Evolutionary conservation across 2,113 vertebrate genomes (phyloP).

Genomic region (Oryzias curvinotus): DNA sequence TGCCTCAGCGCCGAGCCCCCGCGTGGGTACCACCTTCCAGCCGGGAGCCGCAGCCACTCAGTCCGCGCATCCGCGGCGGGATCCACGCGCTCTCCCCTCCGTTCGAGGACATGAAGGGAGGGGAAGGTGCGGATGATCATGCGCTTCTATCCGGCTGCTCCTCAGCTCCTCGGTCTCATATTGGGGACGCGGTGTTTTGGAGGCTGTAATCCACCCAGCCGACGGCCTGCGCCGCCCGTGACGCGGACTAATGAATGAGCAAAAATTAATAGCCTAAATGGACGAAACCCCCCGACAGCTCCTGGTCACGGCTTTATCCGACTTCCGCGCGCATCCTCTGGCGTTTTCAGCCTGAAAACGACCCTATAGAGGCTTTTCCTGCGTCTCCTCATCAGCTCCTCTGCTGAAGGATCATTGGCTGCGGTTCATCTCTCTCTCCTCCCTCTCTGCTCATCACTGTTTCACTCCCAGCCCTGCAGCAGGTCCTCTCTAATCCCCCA

Average conservation of each 20-base stretch:
- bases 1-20: conserved; percentile 73
- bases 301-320: conserved; percentile 32
- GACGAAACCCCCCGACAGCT: conserved; percentile 40
- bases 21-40: conserved; percentile 44
- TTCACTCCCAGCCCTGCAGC: conserved; percentile 28
- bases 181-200: conserved; percentile 9
- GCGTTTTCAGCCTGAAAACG: conserved; percentile 15
- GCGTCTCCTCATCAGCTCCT: conserved; percentile 43
- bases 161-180: conserved; percentile 21
- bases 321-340: conserved; percentile 35
- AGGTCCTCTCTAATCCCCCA: conserved; percentile 27
- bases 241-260: conserved; percentile 24
- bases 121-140: conserved; percentile 15
- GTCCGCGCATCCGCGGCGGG: conserved; percentile 50
- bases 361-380: conserved; percentile 28
- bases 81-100: conserved; percentile 33
- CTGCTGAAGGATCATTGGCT: conserved; percentile 47
- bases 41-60: conserved; percentile 32
- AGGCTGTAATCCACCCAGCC: neutral
- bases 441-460: conserved; percentile 16
- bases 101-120: conserved; percentile 53
- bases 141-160: conserved; percentile 28
- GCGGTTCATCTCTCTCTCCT: conserved; percentile 31
- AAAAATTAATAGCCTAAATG: conserved; percentile 12
- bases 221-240: conserved; percentile 18